These are phyloP conservation scores for Hylaeus volcanicus DNA, from an alignment of 1,140 invertebrate species.

Conservation along the genomic window DNA sequence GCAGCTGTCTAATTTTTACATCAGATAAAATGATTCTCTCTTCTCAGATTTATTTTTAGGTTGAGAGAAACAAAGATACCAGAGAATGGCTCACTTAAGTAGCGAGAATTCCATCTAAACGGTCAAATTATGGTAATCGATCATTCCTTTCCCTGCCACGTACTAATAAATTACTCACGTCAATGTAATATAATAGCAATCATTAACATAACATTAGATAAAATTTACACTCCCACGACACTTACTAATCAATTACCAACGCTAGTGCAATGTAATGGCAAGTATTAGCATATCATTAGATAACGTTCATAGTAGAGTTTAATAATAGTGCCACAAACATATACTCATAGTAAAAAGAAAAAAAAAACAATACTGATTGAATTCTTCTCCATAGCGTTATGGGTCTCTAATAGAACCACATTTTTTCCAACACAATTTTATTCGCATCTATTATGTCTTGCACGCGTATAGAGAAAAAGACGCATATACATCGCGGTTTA, in stretches of 20 bases:
- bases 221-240: too few species aligned
- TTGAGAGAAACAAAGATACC: neutral
- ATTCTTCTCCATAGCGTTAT: too few species aligned
- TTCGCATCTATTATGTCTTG: too few species aligned
- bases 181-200: too few species aligned
- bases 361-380: too few species aligned
- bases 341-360: neutral
- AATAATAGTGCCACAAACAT: neutral
- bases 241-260: slow-evolving; percentile 1
- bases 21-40: neutral
- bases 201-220: too few species aligned
- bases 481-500: too few species aligned
- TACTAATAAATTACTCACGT: too few species aligned
- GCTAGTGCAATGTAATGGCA: neutral
- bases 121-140: slow-evolving; percentile 18
- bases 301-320: neutral
- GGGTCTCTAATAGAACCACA: neutral
- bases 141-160: neutral
- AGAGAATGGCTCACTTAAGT: neutral
- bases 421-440: too few species aligned
- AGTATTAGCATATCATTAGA: neutral
- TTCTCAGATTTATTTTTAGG: neutral
- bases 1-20: neutral
- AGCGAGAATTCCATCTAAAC: slow-evolving; percentile 10
- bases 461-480: too few species aligned